Conservation (phyloP, 64 coral and sea anemone genomes). For the Porites lutea region DNA sequence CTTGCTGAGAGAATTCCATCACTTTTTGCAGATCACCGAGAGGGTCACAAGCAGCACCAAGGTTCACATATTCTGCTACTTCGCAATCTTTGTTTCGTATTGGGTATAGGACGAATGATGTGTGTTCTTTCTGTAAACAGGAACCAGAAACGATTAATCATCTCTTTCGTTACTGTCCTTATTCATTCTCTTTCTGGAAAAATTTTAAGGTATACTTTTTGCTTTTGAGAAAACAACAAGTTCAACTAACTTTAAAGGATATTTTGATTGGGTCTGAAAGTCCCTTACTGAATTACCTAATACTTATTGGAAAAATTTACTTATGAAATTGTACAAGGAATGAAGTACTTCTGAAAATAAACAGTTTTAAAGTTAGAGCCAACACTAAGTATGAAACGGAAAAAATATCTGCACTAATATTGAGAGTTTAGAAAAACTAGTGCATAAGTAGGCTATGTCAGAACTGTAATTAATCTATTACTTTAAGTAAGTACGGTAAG, state of each 20-base stretch:
- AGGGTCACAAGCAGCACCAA: too few species aligned
- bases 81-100: too few species aligned
- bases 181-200: background rate
- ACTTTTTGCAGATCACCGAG: too few species aligned
- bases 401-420: too few species aligned
- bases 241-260: background rate
- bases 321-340: background rate
- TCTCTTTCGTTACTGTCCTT: background rate
- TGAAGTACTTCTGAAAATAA: background rate
- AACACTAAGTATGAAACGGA: background rate
- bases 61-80: too few species aligned
- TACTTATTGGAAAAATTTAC: background rate
- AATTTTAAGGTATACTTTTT: background rate
- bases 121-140: background rate
- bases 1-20: too few species aligned
- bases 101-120: background rate
- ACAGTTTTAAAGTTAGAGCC: background rate
- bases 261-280: background rate
- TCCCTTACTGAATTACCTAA: background rate
- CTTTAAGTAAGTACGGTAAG: too few species aligned
- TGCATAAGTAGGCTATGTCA: too few species aligned
- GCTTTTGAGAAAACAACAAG: background rate
- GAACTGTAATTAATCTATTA: too few species aligned
- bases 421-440: too few species aligned
- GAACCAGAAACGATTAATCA: slow-evolving; percentile 3